Percentiles rank a stretch among this genome's conserved stretches.
phyloP scores from a whole-genome alignment of 2,888 invertebrate species.

The Fragum whitleyi region DNA sequence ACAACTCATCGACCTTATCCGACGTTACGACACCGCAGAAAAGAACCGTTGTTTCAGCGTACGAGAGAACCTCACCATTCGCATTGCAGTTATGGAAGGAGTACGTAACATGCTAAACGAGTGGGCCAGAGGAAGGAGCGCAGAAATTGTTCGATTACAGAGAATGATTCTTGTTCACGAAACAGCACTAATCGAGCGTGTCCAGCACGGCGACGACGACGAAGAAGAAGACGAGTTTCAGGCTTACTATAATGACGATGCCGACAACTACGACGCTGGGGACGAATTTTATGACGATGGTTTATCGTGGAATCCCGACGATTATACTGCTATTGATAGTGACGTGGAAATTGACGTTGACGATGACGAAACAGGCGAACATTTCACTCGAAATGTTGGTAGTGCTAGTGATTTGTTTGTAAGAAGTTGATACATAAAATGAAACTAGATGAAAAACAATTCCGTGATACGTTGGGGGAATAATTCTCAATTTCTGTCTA shows the following conservation, averaged over 20 bases:
- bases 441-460: too few species aligned
- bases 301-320: background rate
- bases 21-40: slow-evolving; percentile 24
- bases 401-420: background rate
- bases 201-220: slow-evolving; percentile 12
- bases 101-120: slow-evolving; percentile 43
- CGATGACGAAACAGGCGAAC: background rate
- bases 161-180: slow-evolving; percentile 15
- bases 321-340: background rate
- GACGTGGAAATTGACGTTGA: background rate
- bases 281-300: background rate
- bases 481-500: too few species aligned
- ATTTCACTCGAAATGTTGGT: background rate
- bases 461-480: too few species aligned
- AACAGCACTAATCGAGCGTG: background rate
- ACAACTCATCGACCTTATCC: slow-evolving; percentile 14
- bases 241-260: slow-evolving; percentile 9
- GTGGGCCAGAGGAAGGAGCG: slow-evolving; percentile 25
- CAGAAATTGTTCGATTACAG: slow-evolving; percentile 18
- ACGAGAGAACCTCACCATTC: slow-evolving; percentile 19
- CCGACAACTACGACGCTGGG: background rate
- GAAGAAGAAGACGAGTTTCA: background rate
- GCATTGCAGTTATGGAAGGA: slow-evolving; percentile 41
- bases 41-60: slow-evolving; percentile 14
- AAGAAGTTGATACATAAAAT: too few species aligned